Base-by-base conservation (phyloP, 2,888 invertebrate species). In the Eristalis pertinax region DNA sequence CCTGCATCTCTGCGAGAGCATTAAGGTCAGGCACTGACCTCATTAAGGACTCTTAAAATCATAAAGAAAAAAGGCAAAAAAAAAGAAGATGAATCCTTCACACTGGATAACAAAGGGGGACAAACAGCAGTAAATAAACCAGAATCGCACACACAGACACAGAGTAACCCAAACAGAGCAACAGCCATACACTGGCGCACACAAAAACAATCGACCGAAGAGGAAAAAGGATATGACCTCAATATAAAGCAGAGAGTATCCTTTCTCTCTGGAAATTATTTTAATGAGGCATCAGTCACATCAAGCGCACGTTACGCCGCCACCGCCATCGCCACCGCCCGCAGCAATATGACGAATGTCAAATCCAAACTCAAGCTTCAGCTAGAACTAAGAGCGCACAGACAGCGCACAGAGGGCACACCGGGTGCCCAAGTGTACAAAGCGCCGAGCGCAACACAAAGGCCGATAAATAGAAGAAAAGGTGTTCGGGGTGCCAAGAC, bases 241-340 rank as follows among this genome's bases (percentile, higher is more conserved):
- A 75, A 80, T 70, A 75, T 32, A 72, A 24, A 4, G 60, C 60
- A 26, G 60, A 60, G 62, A 60, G n/a, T 67, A 80, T 67, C 29
- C 74, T 70, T n/a, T 65, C 50, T 70, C 29, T 74, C 56, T 69
- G 1, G 60, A 43, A 72, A 68, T 69, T 26, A 64, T 86, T 86
- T 86, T 86, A 86, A 86, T 82, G 85, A 86, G 77, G 74, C 83
- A 78, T 70, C 78, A 83, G 74, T 75, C n/a, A n/a, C n/a, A n/a
- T n/a, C 83, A 82, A 82, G 77, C 76, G 60, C 60, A 78, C 68
- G 50, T 50, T 67, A 26, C 38, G 26, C 19, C 41, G 11, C 41
- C 19, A 15, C 43, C 26, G 11, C 69, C 38, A 26, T 4, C 26
- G 26, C 26, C 24, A 11, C 43, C 35, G 15, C 69, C 38, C 24